Base-by-base conservation (phyloP, 2,888 invertebrate genomes). In the Agrotis puta region DNA sequence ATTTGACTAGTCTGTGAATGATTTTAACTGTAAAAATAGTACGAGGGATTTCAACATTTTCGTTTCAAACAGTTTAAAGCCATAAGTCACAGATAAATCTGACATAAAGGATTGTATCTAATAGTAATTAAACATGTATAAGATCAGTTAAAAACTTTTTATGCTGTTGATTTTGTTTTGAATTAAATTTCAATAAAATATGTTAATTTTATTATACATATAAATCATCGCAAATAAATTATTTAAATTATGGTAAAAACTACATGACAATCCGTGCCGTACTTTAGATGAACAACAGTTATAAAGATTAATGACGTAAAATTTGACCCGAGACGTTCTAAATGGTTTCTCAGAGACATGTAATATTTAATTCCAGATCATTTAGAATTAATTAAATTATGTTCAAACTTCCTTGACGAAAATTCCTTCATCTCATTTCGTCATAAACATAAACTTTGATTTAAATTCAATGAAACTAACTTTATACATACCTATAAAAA, bases 301-400 rank as follows among this genome's bases (percentile, higher is more conserved):
- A 11, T 43, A 27, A 14, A n/a, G 16, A 61, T 27, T 1, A 3
- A 27, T 16, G 11, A 27, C 20, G 27, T 13, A 16, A 22, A 63
- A 20, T 13, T 3, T 58, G 5, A 62, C 20, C 11, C 22, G 24
- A 64, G n/a, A n/a, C n/a, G n/a, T n/a, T 50, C 4, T 14, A 50
- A 57, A 51, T 45, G 1, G 0, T 14, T n/a, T 67, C 22, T 33
- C n/a, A 22, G 14, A 63, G 22, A n/a, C 3, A 18, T 24, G 39
- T 7, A 20, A 64, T 20, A 43, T n/a, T 48, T 13, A 13, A 50
- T 48, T 67, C 6, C 20, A 22, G 14, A n/a, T 33, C 22, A 22
- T 62, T 75, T 48, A 39, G n/a, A 65, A 64, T 64, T 61, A 74
- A 74, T 56, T 33, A 27, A 27, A 68, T 61, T 27, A 51, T 43